phyloP scores from a whole-genome alignment of 2,113 vertebrate species.

The Saccopteryx bilineata region DNA sequence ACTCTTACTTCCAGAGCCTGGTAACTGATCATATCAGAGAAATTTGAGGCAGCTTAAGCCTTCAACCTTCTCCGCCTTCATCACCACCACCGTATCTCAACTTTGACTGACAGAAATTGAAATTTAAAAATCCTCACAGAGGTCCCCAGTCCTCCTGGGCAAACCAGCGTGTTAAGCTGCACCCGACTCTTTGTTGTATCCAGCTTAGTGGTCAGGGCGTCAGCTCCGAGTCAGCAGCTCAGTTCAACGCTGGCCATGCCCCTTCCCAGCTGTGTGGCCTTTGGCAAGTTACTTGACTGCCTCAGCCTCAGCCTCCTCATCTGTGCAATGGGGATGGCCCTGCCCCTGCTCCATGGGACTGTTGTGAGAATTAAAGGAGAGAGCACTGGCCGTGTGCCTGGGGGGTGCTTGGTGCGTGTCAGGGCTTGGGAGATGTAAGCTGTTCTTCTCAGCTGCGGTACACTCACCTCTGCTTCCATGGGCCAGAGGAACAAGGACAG shows the following conservation, averaged over 20 bases:
- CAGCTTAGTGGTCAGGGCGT: background rate
- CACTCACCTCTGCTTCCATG: background rate
- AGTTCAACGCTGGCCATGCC: background rate
- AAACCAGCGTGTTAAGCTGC: background rate
- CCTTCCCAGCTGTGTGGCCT: too few species aligned
- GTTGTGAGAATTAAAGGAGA: background rate
- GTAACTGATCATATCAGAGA: background rate
- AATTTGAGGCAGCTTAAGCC: background rate
- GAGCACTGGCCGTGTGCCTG: fast-evolving
- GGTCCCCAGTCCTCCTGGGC: background rate
- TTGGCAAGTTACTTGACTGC: background rate
- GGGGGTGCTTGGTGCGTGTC: background rate
- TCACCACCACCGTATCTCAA: fast-evolving
- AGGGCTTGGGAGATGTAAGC: background rate
- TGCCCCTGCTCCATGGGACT: background rate
- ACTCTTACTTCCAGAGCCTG: background rate
- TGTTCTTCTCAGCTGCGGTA: background rate
- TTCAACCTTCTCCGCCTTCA: fast-evolving
- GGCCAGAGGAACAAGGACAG: background rate
- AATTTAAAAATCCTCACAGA: background rate
- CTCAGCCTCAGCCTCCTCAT: background rate
- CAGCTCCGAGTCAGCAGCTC: background rate
- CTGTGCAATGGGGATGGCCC: background rate
- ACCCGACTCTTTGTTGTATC: too few species aligned
- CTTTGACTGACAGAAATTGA: background rate